phyloP scores from a whole-genome alignment of 2,797 vertebrate genomes.

The Clarias platycephalus region DNA sequence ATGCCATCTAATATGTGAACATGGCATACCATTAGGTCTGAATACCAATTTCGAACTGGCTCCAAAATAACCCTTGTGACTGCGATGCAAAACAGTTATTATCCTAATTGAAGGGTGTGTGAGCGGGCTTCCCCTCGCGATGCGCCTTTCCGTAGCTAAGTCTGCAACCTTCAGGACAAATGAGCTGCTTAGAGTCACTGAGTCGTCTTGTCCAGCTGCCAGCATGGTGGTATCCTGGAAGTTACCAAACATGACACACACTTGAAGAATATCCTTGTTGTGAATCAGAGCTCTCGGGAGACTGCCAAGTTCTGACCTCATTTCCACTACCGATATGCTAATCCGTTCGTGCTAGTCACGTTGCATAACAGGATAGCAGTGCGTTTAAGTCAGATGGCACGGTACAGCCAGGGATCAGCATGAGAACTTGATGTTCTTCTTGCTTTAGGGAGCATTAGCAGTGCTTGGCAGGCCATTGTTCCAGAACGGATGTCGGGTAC shows the following conservation, averaged over 20 bases:
- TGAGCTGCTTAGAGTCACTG: slow-evolving; percentile 13
- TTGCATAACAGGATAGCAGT: slow-evolving; percentile 28
- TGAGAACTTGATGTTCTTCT: slow-evolving; percentile 8
- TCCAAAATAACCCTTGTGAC: slow-evolving; percentile 27
- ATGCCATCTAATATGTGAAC: neutral
- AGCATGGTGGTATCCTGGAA: slow-evolving; percentile 13
- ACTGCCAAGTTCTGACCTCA: slow-evolving; percentile 4
- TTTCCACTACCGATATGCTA: slow-evolving; percentile 15
- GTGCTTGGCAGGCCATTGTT: slow-evolving; percentile 41
- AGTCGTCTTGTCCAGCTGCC: neutral
- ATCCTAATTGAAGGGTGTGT: slow-evolving; percentile 39
- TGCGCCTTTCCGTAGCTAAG: neutral
- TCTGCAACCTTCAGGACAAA: slow-evolving; percentile 22
- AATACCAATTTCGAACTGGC: neutral
- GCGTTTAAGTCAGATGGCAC: slow-evolving; percentile 16
- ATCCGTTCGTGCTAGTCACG: neutral
- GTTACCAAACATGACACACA: slow-evolving; percentile 28
- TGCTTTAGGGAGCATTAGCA: slow-evolving; percentile 1
- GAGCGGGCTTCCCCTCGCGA: slow-evolving; percentile 15
- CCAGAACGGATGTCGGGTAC: slow-evolving; percentile 26
- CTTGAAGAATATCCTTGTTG: slow-evolving; percentile 10
- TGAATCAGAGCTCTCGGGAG: slow-evolving; percentile 18
- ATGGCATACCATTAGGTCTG: neutral
- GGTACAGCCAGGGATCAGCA: neutral
- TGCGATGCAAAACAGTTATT: slow-evolving; percentile 40